These are phyloP conservation scores for Pachycephus smyrnensis DNA, from an alignment of 2,888 invertebrate species.

Conservation along the genomic window DNA sequence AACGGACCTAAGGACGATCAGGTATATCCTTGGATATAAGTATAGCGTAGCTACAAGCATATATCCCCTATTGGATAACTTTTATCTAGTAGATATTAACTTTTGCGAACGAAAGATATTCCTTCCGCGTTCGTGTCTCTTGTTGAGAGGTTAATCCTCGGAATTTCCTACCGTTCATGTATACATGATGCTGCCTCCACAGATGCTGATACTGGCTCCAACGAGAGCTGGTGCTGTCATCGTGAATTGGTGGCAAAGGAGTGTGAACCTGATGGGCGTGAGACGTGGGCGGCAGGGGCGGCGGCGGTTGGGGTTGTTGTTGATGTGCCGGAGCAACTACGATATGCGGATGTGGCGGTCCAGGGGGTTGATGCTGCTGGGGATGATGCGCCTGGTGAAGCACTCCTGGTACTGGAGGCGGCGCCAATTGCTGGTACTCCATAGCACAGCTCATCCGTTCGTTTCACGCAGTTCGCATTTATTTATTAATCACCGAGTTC, in stretches of 20 bases:
- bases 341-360: conserved; percentile 45
- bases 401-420: conserved; percentile 65
- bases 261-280: conserved; percentile 76
- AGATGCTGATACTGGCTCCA: conserved; percentile 84
- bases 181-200: conserved; percentile 82
- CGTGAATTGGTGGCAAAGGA: conserved; percentile 73
- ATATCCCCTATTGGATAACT: neutral
- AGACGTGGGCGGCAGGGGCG: conserved; percentile 73
- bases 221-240: conserved; percentile 71
- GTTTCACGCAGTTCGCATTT: conserved; percentile 41
- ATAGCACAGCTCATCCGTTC: conserved; percentile 59
- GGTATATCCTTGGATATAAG: neutral
- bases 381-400: conserved; percentile 62
- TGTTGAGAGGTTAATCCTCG: conserved; percentile 21
- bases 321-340: conserved; percentile 20
- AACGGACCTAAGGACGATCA: neutral
- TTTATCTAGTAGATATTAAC: neutral
- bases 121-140: neutral
- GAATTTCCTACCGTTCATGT: conserved; percentile 78
- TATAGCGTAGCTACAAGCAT: neutral
- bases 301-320: conserved; percentile 39
- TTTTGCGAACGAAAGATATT: neutral
- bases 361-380: conserved; percentile 46
- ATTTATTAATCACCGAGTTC: conserved; percentile 15
- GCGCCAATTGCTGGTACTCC: conserved; percentile 70